These are phyloP conservation scores for Callipepla squamata DNA, from an alignment of 2,113 vertebrate species.

Conservation along the genomic window DNA sequence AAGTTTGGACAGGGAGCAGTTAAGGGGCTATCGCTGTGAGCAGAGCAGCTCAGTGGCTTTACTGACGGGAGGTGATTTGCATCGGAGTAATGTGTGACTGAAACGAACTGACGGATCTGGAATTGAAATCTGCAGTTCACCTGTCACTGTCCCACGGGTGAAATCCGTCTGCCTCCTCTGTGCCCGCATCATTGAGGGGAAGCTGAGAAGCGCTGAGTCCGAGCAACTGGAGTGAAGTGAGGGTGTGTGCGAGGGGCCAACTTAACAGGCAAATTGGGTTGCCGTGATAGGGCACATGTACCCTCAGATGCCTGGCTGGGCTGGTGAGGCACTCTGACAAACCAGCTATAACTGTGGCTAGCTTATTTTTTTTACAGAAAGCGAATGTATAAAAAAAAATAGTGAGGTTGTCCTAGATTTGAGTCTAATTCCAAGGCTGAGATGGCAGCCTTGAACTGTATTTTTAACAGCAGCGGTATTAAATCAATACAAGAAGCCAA, in stretches of 20 bases:
- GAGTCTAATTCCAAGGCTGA: neutral
- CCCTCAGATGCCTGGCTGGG: neutral
- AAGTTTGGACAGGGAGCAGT: neutral
- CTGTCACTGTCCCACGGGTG: neutral
- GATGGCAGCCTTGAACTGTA: neutral
- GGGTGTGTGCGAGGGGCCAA: neutral
- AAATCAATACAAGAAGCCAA: neutral
- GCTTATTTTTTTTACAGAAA: neutral
- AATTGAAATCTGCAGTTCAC: neutral
- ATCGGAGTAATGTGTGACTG: accelerated
- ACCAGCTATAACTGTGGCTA: accelerated
- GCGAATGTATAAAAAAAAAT: neutral
- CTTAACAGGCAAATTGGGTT: too few species aligned
- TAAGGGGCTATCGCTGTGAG: neutral
- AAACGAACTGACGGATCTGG: neutral
- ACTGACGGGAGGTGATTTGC: neutral
- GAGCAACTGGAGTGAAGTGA: neutral
- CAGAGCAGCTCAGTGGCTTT: neutral
- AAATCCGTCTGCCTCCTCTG: neutral
- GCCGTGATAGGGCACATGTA: neutral
- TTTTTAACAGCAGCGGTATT: neutral
- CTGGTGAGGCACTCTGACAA: neutral
- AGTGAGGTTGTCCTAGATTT: neutral
- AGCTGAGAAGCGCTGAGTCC: accelerated
- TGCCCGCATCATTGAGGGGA: neutral